phyloP scores from a whole-genome alignment of 2,888 invertebrate genomes.

The Thera britannica region DNA sequence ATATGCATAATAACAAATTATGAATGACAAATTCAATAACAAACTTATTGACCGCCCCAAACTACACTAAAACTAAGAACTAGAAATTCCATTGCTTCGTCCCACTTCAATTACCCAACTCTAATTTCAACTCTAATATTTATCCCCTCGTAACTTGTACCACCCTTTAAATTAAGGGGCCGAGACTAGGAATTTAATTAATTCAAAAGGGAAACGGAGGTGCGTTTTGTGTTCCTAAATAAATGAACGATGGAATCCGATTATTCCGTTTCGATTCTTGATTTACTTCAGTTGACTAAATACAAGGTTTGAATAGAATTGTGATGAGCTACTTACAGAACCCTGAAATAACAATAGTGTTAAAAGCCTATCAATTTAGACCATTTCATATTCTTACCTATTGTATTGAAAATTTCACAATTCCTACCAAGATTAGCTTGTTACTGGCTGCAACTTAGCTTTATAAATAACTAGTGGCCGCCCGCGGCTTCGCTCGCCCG shows the following conservation, averaged over 20 bases:
- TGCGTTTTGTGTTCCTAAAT: conserved; percentile 39
- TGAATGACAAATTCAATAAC: conserved; percentile 6
- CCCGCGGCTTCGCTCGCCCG: too few species aligned
- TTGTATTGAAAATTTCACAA: too few species aligned
- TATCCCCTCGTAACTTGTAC: conserved; percentile 41
- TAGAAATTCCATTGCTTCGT: conserved; percentile 26
- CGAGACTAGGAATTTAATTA: conserved; percentile 69
- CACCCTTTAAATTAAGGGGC: conserved; percentile 46
- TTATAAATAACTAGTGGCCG: too few species aligned
- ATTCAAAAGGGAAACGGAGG: conserved; percentile 63
- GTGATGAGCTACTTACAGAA: neutral
- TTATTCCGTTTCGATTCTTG: conserved; percentile 36
- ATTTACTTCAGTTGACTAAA: conserved; percentile 34
- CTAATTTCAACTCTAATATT: conserved; percentile 40
- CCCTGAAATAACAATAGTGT: neutral
- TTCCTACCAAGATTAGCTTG: too few species aligned
- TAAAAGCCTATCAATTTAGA: too few species aligned
- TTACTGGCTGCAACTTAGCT: too few species aligned
- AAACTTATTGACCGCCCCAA: conserved; percentile 20
- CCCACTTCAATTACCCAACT: conserved; percentile 33
- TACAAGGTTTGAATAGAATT: conserved; percentile 12
- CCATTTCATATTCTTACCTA: too few species aligned
- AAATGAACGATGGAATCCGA: conserved; percentile 37
- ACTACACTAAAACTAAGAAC: conserved; percentile 24
- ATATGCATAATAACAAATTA: neutral